These are phyloP conservation scores for Diglossa cyanea DNA, from an alignment of 2,797 vertebrate genomes.

Conservation along the genomic window DNA sequence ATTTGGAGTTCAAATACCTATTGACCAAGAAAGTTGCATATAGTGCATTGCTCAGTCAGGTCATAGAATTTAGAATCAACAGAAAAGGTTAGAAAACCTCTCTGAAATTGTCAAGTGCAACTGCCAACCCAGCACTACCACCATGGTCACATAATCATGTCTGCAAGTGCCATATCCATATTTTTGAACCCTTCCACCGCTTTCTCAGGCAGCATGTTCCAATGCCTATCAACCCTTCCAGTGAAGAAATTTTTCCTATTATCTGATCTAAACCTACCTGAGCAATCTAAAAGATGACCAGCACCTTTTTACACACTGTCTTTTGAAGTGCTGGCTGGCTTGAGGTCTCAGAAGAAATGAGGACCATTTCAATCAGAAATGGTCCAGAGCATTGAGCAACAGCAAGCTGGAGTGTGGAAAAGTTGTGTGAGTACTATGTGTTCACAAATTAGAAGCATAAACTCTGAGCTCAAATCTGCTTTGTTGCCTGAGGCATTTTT, in stretches of 20 bases:
- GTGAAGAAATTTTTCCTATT: neutral
- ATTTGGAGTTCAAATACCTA: neutral
- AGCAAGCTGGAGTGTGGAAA: neutral
- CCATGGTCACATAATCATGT: too few species aligned
- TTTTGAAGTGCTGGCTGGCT: neutral
- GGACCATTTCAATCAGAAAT: neutral
- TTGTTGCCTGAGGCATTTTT: neutral
- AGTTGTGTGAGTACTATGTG: neutral
- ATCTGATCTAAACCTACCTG: neutral
- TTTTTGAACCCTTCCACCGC: neutral
- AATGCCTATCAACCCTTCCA: neutral
- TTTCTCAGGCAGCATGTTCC: neutral
- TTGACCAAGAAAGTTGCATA: neutral
- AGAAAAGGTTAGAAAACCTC: neutral
- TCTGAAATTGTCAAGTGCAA: neutral
- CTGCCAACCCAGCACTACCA: neutral
- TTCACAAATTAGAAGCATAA: neutral
- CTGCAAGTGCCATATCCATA: neutral
- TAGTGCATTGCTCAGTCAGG: neutral
- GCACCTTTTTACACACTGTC: neutral
- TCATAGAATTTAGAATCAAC: neutral
- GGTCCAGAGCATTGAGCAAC: neutral
- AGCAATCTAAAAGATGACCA: neutral
- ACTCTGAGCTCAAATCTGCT: neutral
- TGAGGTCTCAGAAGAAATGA: neutral